Evolutionary conservation across 1,140 invertebrate species (phyloP).

Genomic region (Tetragnatha versicolor): DNA sequence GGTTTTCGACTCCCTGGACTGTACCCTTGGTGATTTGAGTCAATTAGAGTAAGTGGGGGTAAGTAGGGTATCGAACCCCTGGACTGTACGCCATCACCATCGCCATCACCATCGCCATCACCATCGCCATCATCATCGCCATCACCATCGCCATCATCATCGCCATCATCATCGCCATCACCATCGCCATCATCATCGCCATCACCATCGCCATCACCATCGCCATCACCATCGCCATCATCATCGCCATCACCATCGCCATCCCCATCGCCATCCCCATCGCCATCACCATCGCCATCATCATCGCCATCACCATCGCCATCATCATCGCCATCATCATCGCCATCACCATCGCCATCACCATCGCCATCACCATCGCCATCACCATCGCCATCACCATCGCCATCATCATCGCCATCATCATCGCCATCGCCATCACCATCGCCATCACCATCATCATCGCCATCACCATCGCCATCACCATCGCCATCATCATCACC

Average conservation of each 20-base stretch:
- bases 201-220: too few relatives aligned
- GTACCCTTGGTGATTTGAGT: too few relatives aligned
- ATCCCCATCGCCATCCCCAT: conserved; percentile 19
- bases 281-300: conserved; percentile 13
- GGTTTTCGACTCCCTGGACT: too few relatives aligned
- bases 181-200: too few relatives aligned
- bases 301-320: neutral
- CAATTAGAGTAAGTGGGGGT: too few relatives aligned
- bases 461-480: conserved; percentile 50
- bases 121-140: too few relatives aligned
- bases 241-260: conserved; percentile 21
- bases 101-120: too few relatives aligned
- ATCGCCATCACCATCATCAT: conserved; percentile 42
- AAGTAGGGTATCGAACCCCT: too few relatives aligned
- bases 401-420: conserved; percentile 35
- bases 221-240: too few relatives aligned
- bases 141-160: too few relatives aligned
- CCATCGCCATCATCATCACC: conserved; percentile 52
- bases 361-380: neutral
- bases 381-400: conserved; percentile 11
- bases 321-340: conserved; percentile 12
- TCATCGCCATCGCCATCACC: conserved; percentile 26
- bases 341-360: neutral
- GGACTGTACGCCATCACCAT: too few relatives aligned
- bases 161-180: too few relatives aligned